These are phyloP conservation scores for Resseliella maxima DNA, from an alignment of 2,888 invertebrate genomes.

Conservation along the genomic window DNA sequence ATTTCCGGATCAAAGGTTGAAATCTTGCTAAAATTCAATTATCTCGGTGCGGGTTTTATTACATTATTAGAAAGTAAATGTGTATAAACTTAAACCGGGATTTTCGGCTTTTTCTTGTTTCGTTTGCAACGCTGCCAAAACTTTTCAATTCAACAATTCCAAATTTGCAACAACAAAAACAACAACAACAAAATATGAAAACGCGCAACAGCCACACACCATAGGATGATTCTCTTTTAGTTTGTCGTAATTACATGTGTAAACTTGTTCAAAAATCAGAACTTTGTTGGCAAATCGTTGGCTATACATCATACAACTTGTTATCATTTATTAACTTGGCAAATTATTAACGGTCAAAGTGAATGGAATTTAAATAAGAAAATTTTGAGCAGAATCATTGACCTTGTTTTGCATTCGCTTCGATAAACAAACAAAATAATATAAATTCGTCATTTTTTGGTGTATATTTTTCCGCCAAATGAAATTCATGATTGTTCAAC, in stretches of 20 bases:
- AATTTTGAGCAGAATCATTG: too few relatives aligned
- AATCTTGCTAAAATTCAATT: neutral
- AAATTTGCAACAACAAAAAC: neutral
- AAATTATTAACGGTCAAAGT: too few relatives aligned
- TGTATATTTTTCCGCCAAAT: neutral
- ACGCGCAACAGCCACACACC: too few relatives aligned
- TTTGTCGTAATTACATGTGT: too few relatives aligned
- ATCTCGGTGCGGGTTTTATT: constrained; percentile 12
- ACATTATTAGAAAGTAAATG: constrained; percentile 25
- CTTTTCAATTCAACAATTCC: neutral
- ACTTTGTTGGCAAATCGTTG: too few relatives aligned
- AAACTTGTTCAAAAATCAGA: too few relatives aligned
- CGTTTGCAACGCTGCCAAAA: neutral
- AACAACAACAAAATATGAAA: too few relatives aligned
- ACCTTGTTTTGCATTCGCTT: too few relatives aligned
- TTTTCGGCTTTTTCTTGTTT: neutral
- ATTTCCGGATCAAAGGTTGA: constrained; percentile 45
- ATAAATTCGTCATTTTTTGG: neutral
- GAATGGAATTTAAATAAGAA: too few relatives aligned
- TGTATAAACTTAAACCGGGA: neutral
- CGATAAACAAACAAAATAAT: neutral
- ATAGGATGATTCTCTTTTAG: too few relatives aligned
- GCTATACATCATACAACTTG: too few relatives aligned
- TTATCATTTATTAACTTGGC: too few relatives aligned
- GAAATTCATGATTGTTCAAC: neutral